Evolutionary conservation across 1,140 invertebrate species (phyloP), one percentile per base, ranked within the genome.

Genomic region (Drosophila gunungcola): DNA sequence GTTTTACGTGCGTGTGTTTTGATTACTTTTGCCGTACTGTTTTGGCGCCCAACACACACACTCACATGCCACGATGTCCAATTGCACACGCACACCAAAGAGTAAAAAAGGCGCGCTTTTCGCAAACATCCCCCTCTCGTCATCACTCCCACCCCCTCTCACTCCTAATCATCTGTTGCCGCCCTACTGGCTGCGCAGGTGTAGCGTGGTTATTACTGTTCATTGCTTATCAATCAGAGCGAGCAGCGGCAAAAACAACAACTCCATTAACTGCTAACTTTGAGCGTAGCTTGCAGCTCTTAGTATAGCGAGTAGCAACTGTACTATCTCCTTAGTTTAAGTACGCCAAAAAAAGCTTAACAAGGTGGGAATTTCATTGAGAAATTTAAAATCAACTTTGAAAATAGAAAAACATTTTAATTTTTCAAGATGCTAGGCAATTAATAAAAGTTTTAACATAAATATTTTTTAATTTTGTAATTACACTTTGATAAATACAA

Each of bases 1-100:
- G 70, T 89, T 75, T 75, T 43, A 55, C 73, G 80, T 84, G 80
- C 80, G 85, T 89, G 85, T 89, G 84, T 88, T 89, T 88, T 88
- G 84, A 88, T 88, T 88, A 89, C 85, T 89, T 78, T 88, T 88
- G 80, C 65, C 49, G 42, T 78, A 67, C 12, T 76, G 73, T 84
- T 89, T 89, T 89, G 80, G 84, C 84, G 84, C 83, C 78, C 75
- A 85, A 25, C 39, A 41, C 51, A 49, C 48, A 74, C 39, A 29
- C 57, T 29, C 36, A 16, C 81, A 74, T 49, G 68, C 55, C 58
- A 70, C 76, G 38, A 63, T 78, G 83, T 86, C 82, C 82, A 86
- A 86, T 81, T 86, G 78, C 61, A 86, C 82, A 75, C 43, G 53
- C 48, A 61, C 38, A 60, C 11, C 10, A 49, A 56, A 42, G 36